A percentile compares a stretch with the other conserved stretches of the same genome.
Conservation (phyloP, 2,888 invertebrate genomes). For the Amblyjoppa fuscipennis region DNA sequence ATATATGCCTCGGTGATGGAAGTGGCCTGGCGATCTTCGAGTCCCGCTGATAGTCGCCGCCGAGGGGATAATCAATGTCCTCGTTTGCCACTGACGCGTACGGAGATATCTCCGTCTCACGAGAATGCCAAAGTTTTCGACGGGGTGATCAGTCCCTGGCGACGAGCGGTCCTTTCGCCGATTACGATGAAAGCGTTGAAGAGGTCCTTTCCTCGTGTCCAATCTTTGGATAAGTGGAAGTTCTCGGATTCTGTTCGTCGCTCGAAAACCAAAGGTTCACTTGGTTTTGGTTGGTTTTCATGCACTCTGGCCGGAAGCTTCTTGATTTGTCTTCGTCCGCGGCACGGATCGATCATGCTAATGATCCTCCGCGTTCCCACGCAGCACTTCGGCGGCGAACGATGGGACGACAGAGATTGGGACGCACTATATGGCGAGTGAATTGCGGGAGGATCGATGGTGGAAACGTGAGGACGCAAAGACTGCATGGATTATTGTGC, state of each 20-base stretch:
- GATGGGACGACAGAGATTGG: neutral
- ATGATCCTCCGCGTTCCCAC: neutral
- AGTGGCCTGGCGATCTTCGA: slow-evolving; percentile 50
- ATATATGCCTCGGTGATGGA: slow-evolving; percentile 60
- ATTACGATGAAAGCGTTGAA: neutral
- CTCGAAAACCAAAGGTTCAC: neutral
- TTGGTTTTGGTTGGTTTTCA: too few relatives aligned
- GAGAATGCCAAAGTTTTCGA: slow-evolving; percentile 32
- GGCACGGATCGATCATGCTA: neutral
- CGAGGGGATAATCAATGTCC: slow-evolving; percentile 44
- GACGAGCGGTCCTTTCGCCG: slow-evolving; percentile 33
- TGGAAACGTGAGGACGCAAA: slow-evolving; percentile 67
- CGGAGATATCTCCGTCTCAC: neutral
- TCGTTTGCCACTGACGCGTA: slow-evolving; percentile 51
- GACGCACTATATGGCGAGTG: neutral
- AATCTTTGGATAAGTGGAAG: neutral
- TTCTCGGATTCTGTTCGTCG: neutral
- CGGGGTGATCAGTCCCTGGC: slow-evolving; percentile 13
- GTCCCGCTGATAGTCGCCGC: slow-evolving; percentile 31
- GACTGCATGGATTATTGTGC: slow-evolving; percentile 59
- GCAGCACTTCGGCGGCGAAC: neutral
- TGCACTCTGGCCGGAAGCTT: neutral
- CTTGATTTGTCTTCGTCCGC: neutral
- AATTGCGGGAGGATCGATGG: slow-evolving; percentile 44
- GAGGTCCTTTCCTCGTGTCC: neutral